phyloP scores from a whole-genome alignment of 2,113 vertebrate species.

The Bathybates hornii region DNA sequence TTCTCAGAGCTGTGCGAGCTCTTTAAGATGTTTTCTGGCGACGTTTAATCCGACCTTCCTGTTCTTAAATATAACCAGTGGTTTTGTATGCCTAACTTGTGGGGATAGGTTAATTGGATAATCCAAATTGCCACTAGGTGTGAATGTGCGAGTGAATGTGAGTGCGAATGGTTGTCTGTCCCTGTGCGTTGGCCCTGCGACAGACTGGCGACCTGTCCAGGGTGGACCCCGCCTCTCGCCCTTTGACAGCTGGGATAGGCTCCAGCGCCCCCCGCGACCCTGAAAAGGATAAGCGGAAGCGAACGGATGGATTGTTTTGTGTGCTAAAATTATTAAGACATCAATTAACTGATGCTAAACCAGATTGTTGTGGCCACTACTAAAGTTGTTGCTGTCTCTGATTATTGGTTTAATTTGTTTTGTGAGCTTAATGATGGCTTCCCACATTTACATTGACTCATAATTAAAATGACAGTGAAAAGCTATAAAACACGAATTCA shows the following conservation, averaged over 20 bases:
- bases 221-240: background rate
- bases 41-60: background rate
- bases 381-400: background rate
- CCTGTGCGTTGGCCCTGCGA: background rate
- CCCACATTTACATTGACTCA: background rate
- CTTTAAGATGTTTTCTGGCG: background rate
- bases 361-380: background rate
- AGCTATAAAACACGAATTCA: background rate
- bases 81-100: background rate
- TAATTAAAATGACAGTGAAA: background rate
- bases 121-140: background rate
- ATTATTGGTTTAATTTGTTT: background rate
- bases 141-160: background rate
- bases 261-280: background rate
- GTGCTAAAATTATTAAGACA: background rate
- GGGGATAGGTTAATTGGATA: background rate
- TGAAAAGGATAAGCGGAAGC: accelerated
- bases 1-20: background rate
- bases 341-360: background rate
- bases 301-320: background rate
- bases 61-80: background rate
- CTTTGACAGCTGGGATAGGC: background rate
- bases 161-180: accelerated
- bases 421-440: background rate
- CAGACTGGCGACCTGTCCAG: background rate